Conservation (phyloP, 2,797 vertebrate species). For the Trichosurus vulpecula region DNA sequence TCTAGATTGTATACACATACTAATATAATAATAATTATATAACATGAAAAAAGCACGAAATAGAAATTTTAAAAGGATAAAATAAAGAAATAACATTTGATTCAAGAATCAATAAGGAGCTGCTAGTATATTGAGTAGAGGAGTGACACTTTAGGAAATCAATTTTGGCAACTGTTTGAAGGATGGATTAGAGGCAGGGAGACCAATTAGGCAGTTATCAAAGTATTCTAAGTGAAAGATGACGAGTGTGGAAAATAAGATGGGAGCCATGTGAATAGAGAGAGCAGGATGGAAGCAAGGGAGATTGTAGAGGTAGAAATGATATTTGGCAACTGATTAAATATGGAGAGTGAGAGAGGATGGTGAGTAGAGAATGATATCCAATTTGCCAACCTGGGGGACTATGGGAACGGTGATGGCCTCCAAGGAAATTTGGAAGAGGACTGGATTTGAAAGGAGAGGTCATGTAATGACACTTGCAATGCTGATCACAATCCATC, state of each 20-base stretch:
- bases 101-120: not conserved
- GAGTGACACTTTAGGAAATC: not conserved
- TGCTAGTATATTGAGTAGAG: not conserved
- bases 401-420: not conserved
- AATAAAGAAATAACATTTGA: not conserved
- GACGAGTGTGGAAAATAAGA: not conserved
- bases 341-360: not conserved
- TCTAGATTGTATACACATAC: not conserved
- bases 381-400: not conserved
- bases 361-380: not conserved
- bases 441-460: not conserved
- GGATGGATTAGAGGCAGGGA: not conserved
- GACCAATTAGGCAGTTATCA: not conserved
- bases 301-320: not conserved
- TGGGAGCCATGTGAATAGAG: not conserved
- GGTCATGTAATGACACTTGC: not conserved
- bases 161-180: not conserved
- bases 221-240: not conserved
- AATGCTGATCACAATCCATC: not conserved
- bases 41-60: not conserved
- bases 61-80: not conserved
- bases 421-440: not conserved
- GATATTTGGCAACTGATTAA: not conserved
- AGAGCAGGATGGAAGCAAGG: not conserved
- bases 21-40: not conserved